phyloP scores from a whole-genome alignment of 2,797 vertebrate species.

The Orestias chungarensis region DNA sequence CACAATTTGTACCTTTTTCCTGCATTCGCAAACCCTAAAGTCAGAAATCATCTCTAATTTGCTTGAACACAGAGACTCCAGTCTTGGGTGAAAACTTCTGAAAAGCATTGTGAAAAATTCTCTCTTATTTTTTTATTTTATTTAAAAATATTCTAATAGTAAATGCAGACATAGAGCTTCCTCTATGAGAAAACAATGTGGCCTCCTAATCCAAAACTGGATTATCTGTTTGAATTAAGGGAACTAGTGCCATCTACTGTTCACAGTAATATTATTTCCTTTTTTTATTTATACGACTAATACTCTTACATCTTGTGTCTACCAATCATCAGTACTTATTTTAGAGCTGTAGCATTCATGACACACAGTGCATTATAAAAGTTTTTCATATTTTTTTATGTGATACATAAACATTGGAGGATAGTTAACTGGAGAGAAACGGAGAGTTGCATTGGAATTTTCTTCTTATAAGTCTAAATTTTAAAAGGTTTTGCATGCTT shows the following conservation, averaged over 20 bases:
- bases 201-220: no score
- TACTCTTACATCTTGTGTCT: slow-evolving; percentile 10
- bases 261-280: background rate
- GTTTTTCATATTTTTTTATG: no score
- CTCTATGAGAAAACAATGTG: slow-evolving; percentile 3
- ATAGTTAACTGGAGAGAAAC: no score
- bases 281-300: background rate
- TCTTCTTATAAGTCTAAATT: no score
- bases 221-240: slow-evolving; percentile 18
- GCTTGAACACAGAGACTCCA: slow-evolving; percentile 31
- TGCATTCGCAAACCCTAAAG: no score
- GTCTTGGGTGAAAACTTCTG: slow-evolving; percentile 33
- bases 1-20: slow-evolving; percentile 2
- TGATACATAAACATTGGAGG: no score
- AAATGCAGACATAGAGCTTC: background rate
- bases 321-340: background rate
- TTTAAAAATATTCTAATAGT: slow-evolving; percentile 11
- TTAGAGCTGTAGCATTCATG: background rate
- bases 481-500: no score
- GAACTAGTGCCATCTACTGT: slow-evolving; percentile 51
- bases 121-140: slow-evolving; percentile 10
- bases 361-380: background rate
- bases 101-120: slow-evolving; percentile 30
- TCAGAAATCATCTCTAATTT: background rate
- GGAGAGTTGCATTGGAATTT: no score